A percentile compares a stretch with the other conserved stretches of the same genome.
Evolutionary conservation across 2,113 vertebrate genomes (phyloP).

Genomic region (Geococcyx californianus): DNA sequence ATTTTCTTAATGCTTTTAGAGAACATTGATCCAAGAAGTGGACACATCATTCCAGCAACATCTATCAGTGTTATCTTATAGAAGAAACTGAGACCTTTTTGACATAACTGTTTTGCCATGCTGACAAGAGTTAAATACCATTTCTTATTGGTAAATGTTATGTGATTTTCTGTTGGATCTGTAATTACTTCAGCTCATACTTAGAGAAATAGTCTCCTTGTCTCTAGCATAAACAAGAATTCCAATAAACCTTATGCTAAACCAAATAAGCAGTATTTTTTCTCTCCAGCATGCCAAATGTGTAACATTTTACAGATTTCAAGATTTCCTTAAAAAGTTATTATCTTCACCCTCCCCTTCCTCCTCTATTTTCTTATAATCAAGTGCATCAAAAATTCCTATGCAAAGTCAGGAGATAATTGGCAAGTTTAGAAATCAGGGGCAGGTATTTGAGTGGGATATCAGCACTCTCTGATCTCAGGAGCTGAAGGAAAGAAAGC

Average conservation of each 20-base stretch:
- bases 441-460: fast-evolving
- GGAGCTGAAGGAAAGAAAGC: background rate
- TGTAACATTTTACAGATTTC: background rate
- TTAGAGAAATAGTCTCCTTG: background rate
- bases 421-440: background rate
- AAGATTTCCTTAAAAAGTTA: background rate
- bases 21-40: background rate
- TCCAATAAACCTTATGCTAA: background rate
- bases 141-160: background rate
- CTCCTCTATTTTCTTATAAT: background rate
- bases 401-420: background rate
- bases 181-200: background rate
- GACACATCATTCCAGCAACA: background rate
- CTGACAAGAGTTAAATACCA: background rate
- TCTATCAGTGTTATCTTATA: background rate
- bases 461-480: background rate
- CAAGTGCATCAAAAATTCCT: fast-evolving
- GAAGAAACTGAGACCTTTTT: background rate
- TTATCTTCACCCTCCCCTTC: background rate
- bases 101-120: background rate
- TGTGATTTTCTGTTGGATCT: background rate
- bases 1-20: background rate
- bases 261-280: background rate
- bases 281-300: background rate
- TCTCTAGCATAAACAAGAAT: background rate